Evolutionary conservation across 2,888 invertebrate genomes (phyloP), one percentile per base, ranked within the genome.

Genomic region (Malthinus seriepunctatus): DNA sequence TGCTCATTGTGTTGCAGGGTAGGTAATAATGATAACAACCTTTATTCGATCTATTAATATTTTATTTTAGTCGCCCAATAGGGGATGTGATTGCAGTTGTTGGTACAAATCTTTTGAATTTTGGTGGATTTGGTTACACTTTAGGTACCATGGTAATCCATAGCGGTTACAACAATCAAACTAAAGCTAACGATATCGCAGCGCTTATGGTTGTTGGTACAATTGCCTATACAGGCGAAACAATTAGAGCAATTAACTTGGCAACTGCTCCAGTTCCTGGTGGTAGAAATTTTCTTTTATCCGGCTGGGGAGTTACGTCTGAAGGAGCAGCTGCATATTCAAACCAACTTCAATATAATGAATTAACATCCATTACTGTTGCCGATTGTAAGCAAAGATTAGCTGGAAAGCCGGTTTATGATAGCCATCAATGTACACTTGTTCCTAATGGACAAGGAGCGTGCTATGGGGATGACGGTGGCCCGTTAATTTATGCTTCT

Each of bases 341-440:
- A n/a, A 79, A 81, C 52, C 77, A 81, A 6, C 77, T 86, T 7
- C 86, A 86, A 66, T 81, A 80, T 70, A 83, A 86, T 52, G 74
- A 80, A 61, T 67, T 82, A 55, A 78, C 73, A 0, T 77, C 83
- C 0, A 68, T 86, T 11, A 82, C 77, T 51, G 80, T 82, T 14
- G 78, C 80, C 2, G 11, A 37, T 8, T 37, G 37, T 37, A 1
- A 37, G 12, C 10, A 11, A 37, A 8, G 10, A 37, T 37, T 37
- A 37, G 11, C 37, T 11, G 10, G 7, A 11, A 10, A 6, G 7
- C 11, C 37, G 12, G 37, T 37, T 37, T 32, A 32, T 12, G 3
- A 31, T 33, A 8, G 10, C 12, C 32, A 46, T 9, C 8, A 11
- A 4, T 48, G 48, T n/a, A 48, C 48, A n/a, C 8, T 8, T 23